Evolutionary conservation across 2,888 invertebrate species (phyloP).

Genomic region (Elgonia sp.): DNA sequence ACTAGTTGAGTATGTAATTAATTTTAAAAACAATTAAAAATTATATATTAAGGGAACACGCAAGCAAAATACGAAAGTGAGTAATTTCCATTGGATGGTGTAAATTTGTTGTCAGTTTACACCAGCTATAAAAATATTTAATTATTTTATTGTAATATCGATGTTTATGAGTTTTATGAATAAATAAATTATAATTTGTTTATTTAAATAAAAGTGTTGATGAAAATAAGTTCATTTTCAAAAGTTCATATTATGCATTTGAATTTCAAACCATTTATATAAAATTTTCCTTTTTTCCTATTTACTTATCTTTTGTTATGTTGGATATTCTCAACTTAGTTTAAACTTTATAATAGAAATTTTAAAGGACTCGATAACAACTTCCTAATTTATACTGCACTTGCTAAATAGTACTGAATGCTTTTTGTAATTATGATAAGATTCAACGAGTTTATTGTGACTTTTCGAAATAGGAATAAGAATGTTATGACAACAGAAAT

Average conservation of each 20-base stretch:
- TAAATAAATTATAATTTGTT: too few relatives aligned
- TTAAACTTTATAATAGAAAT: constrained; percentile 44
- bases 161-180: too few relatives aligned
- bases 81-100: too few relatives aligned
- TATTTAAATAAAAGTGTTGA: too few relatives aligned
- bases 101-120: too few relatives aligned
- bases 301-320: constrained; percentile 1
- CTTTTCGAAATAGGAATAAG: constrained; percentile 33
- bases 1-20: too few relatives aligned
- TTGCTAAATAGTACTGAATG: constrained; percentile 53
- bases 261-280: neutral
- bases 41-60: too few relatives aligned
- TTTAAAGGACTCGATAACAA: constrained; percentile 50
- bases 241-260: neutral
- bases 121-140: too few relatives aligned
- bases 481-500: neutral
- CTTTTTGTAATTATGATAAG: constrained; percentile 34
- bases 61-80: too few relatives aligned
- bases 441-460: constrained; percentile 50
- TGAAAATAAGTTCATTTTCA: too few relatives aligned
- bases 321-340: constrained; percentile 32
- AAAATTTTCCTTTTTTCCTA: constrained; percentile 4
- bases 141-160: too few relatives aligned
- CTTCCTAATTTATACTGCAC: constrained; percentile 53
- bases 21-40: too few relatives aligned